These are phyloP conservation scores for Xanthostigma xanthostigma DNA, from an alignment of 2,888 invertebrate species.

Conservation along the genomic window DNA sequence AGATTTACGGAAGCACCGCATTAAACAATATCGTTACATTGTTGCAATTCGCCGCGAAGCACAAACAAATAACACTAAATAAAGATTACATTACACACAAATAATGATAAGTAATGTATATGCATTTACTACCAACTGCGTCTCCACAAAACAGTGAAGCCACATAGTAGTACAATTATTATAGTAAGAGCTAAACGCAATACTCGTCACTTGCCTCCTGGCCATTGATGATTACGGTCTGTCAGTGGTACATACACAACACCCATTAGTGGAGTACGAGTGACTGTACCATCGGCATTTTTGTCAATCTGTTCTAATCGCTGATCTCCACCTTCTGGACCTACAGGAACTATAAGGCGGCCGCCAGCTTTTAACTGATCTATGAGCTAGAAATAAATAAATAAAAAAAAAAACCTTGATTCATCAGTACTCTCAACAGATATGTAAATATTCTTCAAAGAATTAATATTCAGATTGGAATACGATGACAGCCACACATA, in stretches of 20 bases:
- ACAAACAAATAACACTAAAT: too few relatives aligned
- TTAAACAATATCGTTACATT: too few relatives aligned
- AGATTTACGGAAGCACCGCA: too few relatives aligned
- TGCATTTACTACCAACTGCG: too few relatives aligned
- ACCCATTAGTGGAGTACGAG: conserved; percentile 70
- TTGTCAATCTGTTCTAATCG: conserved; percentile 85
- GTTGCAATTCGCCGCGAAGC: too few relatives aligned
- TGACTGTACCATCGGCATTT: conserved; percentile 58
- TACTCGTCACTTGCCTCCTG: conserved; percentile 28
- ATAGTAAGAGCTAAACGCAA: background rate
- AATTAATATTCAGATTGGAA: background rate
- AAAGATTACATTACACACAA: too few relatives aligned
- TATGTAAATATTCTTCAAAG: too few relatives aligned
- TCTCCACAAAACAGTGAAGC: too few relatives aligned
- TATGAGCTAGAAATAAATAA: conserved; percentile 51
- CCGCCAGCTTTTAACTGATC: conserved; percentile 87
- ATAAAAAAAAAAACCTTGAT: background rate
- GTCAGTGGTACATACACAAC: conserved; percentile 96
- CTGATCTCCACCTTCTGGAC: conserved; percentile 74
- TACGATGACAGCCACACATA: background rate
- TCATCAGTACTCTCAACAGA: background rate
- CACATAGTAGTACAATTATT: too few relatives aligned
- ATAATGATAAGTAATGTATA: too few relatives aligned
- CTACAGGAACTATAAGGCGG: conserved; percentile 80
- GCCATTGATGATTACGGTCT: conserved; percentile 60